phyloP scores from a whole-genome alignment of 2,113 vertebrate species.

The Entomyzon cyanotis region DNA sequence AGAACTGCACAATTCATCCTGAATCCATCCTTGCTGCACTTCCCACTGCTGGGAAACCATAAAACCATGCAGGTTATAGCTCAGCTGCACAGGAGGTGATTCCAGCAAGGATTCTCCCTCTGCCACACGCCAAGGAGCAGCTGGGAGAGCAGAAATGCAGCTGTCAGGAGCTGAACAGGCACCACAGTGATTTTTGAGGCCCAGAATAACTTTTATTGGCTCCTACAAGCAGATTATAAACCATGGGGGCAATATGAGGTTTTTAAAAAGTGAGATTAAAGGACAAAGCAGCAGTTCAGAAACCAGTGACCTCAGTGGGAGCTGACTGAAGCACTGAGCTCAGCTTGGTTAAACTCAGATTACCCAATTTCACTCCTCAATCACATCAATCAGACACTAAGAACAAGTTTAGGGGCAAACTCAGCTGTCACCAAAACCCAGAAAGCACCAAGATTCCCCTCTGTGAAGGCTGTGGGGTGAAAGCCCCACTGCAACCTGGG shows the following conservation, averaged over 20 bases:
- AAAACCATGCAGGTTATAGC: not conserved
- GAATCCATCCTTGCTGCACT: not conserved
- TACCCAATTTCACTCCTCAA: not conserved
- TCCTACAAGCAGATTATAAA: not conserved
- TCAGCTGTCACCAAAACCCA: not conserved
- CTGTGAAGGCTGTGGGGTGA: not conserved
- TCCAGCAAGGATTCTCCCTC: not conserved
- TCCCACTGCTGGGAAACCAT: not conserved
- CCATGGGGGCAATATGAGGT: too few species aligned
- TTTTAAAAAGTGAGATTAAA: not conserved
- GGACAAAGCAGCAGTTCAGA: not conserved
- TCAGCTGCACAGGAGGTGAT: not conserved
- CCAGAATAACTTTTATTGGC: not conserved
- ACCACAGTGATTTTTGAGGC: not conserved
- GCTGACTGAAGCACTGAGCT: not conserved
- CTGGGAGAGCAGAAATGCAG: not conserved
- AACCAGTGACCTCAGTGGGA: not conserved
- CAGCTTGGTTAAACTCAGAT: not conserved
- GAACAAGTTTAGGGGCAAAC: not conserved
- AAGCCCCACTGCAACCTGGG: not conserved
- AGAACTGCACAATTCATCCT: not conserved
- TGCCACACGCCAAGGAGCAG: not conserved
- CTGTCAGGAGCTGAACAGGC: not conserved
- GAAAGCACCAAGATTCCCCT: not conserved
- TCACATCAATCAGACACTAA: not conserved